These are phyloP conservation scores for Argyresthia goedartella DNA, from an alignment of 2,888 invertebrate species.

Conservation along the genomic window DNA sequence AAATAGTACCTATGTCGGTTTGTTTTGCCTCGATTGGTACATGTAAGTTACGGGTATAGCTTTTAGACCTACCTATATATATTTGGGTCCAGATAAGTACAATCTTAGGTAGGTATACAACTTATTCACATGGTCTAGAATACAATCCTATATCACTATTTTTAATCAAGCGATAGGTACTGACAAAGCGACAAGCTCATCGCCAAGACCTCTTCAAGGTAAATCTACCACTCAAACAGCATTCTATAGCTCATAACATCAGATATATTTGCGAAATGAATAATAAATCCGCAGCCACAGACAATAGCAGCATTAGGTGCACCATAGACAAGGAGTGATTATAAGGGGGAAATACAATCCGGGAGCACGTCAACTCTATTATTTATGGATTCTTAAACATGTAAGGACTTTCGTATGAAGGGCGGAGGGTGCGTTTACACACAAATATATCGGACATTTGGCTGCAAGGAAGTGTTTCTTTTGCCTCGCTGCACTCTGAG, in stretches of 20 bases:
- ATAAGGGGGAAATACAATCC: constrained; percentile 54
- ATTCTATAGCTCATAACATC: constrained; percentile 24
- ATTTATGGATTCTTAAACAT: constrained; percentile 72
- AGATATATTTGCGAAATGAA: constrained; percentile 62
- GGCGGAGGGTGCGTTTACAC: constrained; percentile 19
- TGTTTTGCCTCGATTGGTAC: no score
- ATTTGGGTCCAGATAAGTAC: no score
- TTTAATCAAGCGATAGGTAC: no score
- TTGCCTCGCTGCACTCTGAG: constrained; percentile 35
- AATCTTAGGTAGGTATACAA: no score
- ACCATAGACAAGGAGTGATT: constrained; percentile 54
- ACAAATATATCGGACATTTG: constrained; percentile 55
- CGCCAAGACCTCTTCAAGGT: no score
- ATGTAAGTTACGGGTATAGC: no score
- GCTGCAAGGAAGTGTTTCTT: constrained; percentile 60
- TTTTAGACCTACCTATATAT: no score
- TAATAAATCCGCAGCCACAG: constrained; percentile 61
- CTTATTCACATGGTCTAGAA: no score
- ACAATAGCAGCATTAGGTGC: constrained; percentile 64
- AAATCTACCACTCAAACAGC: neutral
- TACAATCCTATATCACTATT: no score
- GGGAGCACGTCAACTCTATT: constrained; percentile 65
- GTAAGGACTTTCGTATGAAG: constrained; percentile 53
- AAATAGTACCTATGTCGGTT: no score
- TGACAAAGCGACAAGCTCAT: no score